phyloP scores from a whole-genome alignment of 2,888 invertebrate species.

The Electrophaes corylata region DNA sequence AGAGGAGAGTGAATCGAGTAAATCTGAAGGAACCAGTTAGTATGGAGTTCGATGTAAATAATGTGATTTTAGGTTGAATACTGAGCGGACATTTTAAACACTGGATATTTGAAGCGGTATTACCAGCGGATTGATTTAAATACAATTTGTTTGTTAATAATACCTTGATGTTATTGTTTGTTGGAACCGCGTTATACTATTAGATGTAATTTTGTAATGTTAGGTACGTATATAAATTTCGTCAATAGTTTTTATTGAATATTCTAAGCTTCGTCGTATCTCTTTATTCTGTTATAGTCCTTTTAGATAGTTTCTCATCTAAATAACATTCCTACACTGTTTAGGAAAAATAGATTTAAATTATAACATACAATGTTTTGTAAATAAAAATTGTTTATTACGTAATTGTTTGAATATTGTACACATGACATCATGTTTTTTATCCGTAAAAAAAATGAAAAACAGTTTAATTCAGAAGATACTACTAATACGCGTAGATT shows the following conservation, averaged over 20 bases:
- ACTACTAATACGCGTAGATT: background rate
- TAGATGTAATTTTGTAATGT: conserved; percentile 44
- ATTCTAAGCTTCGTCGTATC: conserved; percentile 20
- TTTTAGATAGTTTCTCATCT: conserved; percentile 23
- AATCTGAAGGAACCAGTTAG: conserved; percentile 75
- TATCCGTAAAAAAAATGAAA: too few relatives aligned
- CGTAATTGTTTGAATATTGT: background rate
- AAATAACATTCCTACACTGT: conserved; percentile 14
- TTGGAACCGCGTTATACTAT: conserved; percentile 28
- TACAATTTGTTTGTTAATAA: conserved; percentile 4
- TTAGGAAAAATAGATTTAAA: background rate
- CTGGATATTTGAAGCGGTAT: conserved; percentile 17
- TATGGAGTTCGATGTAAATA: conserved; percentile 44
- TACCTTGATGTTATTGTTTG: conserved; percentile 7
- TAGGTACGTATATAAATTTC: conserved; percentile 21
- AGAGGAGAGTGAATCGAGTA: conserved; percentile 74
- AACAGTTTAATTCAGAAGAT: background rate
- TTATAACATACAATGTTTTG: conserved; percentile 11
- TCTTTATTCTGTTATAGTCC: conserved; percentile 19
- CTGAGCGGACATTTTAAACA: conserved; percentile 26
- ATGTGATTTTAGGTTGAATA: conserved; percentile 29
- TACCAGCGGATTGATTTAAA: conserved; percentile 14
- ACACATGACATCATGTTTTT: background rate
- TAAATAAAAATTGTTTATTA: conserved; percentile 13
- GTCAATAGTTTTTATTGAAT: conserved; percentile 13